Conservation (phyloP, 1,140 invertebrate species). For the Tetragonula clypearis region DNA sequence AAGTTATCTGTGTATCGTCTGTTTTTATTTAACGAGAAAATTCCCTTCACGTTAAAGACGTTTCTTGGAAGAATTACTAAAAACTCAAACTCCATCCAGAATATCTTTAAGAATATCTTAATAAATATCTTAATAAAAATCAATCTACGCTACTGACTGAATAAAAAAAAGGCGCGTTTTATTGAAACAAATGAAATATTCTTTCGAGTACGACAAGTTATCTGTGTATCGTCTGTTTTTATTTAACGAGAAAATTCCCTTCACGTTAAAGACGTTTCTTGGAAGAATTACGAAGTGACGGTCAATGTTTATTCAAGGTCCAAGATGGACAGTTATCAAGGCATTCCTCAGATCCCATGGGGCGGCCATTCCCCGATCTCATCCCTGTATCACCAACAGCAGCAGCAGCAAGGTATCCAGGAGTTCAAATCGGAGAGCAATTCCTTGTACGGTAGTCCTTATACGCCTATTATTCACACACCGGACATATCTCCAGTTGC, state of each 20-base stretch:
- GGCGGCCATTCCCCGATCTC: constrained; percentile 81
- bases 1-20: too few relatives aligned
- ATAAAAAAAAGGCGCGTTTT: too few relatives aligned
- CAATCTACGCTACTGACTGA: too few relatives aligned
- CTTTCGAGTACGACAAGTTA: too few relatives aligned
- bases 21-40: not conserved
- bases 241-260: not conserved
- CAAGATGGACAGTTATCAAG: constrained; percentile 80
- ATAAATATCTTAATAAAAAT: too few relatives aligned
- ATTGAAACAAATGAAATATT: too few relatives aligned
- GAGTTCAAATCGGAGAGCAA: constrained; percentile 82
- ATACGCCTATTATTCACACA: constrained; percentile 80
- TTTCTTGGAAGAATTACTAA: not conserved
- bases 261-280: not conserved
- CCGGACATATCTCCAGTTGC: constrained; percentile 80
- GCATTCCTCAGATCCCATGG: constrained; percentile 79
- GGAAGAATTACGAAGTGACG: not conserved
- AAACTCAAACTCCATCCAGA: too few relatives aligned
- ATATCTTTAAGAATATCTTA: too few relatives aligned
- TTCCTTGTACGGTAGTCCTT: constrained; percentile 80
- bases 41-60: not conserved
- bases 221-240: not conserved
- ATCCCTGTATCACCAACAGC: constrained; percentile 79
- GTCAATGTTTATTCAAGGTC: constrained; percentile 68
- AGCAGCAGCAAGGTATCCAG: constrained; percentile 75